Conservation (phyloP, 2,113 vertebrate genomes). For the Thalassarche chlororhynchos region DNA sequence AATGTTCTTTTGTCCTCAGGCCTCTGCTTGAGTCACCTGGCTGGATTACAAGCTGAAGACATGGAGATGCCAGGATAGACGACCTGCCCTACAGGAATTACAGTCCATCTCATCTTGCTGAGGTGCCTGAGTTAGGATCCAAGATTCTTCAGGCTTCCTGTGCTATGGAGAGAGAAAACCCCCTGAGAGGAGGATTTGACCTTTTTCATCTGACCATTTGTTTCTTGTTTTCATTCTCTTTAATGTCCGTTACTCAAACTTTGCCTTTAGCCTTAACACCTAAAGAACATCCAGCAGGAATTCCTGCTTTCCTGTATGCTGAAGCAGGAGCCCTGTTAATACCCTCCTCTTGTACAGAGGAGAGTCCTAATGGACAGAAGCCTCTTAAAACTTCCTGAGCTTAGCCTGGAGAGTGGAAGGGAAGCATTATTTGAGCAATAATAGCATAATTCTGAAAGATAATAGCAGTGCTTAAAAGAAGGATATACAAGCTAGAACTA, state of each 20-base stretch:
- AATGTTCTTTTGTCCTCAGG: background rate
- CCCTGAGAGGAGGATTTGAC: background rate
- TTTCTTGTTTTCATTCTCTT: conserved; percentile 6
- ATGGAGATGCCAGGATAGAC: background rate
- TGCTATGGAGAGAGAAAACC: background rate
- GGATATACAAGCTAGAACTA: background rate
- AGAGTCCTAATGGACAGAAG: background rate
- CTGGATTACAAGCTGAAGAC: background rate
- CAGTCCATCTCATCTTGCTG: background rate
- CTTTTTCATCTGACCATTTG: background rate
- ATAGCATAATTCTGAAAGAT: background rate
- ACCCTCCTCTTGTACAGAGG: background rate
- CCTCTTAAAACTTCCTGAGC: background rate
- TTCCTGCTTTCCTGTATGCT: background rate
- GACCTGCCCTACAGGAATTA: background rate
- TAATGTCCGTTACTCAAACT: background rate
- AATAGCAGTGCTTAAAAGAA: background rate
- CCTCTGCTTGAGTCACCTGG: background rate
- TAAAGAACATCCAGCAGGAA: background rate
- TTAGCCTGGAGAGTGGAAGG: background rate
- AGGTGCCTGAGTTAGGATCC: background rate
- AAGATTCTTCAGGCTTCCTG: background rate
- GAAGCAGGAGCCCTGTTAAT: background rate
- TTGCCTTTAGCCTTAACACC: background rate
- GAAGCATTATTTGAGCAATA: background rate